Conservation (phyloP, 2,888 invertebrate genomes). For the Busseola fusca region DNA sequence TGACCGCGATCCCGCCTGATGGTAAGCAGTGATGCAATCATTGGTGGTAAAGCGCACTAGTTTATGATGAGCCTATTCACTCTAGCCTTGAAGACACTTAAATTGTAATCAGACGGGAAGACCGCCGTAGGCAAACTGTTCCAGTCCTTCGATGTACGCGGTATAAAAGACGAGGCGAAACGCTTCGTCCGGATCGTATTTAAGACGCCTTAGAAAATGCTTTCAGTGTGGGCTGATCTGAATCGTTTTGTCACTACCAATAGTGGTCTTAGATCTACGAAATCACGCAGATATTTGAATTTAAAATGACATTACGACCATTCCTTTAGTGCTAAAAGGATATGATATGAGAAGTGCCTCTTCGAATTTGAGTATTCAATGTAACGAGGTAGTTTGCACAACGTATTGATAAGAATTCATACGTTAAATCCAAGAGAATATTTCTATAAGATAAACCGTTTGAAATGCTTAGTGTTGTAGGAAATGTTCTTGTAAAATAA, state of each 20-base stretch:
- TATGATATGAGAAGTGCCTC: constrained; percentile 28
- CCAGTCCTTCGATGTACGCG: no score
- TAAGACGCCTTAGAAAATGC: constrained; percentile 19
- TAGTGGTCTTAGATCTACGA: constrained; percentile 50
- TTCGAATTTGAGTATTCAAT: constrained; percentile 34
- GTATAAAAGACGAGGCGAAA: no score
- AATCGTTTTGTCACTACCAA: constrained; percentile 46
- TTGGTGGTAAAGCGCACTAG: no score
- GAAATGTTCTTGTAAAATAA: constrained; percentile 49
- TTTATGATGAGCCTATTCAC: no score
- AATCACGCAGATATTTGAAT: constrained; percentile 61
- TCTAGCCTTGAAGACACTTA: no score
- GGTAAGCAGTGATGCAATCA: no score
- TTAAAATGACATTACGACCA: constrained; percentile 46
- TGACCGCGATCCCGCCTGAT: no score
- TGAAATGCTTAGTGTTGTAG: constrained; percentile 35
- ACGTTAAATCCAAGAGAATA: constrained; percentile 33
- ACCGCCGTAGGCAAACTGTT: no score
- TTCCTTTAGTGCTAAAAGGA: constrained; percentile 20
- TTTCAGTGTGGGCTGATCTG: constrained; percentile 37
- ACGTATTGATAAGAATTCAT: constrained; percentile 37
- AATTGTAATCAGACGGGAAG: no score
- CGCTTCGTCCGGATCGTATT: no score
- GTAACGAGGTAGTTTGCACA: constrained; percentile 40
- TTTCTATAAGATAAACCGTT: constrained; percentile 39